These are phyloP conservation scores for Sarcophaga variegata DNA, from an alignment of 2,888 invertebrate genomes.

Conservation along the genomic window DNA sequence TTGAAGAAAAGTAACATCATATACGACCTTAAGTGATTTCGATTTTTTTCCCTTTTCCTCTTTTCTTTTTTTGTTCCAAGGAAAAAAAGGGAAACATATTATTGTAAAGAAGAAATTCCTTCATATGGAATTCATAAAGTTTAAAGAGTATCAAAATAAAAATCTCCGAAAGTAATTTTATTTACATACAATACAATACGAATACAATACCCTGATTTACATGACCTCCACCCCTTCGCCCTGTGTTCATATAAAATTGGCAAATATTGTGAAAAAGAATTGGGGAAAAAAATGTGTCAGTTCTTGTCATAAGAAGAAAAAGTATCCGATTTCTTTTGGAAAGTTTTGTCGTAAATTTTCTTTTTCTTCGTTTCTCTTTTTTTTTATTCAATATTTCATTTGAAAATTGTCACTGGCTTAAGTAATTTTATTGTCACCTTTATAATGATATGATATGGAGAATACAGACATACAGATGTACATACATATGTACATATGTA, in stretches of 20 bases:
- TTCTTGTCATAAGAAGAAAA: conserved; percentile 72
- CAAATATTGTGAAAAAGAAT: background rate
- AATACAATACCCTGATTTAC: conserved; percentile 46
- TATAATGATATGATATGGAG: conserved; percentile 64
- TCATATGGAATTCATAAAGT: conserved; percentile 52
- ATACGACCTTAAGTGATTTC: conserved; percentile 59
- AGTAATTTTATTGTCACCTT: conserved; percentile 74
- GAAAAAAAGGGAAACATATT: conserved; percentile 53
- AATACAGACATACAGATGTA: no score
- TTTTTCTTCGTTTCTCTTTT: conserved; percentile 31
- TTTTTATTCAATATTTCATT: conserved; percentile 52
- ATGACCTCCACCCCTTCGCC: conserved; percentile 22
- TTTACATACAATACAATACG: conserved; percentile 44
- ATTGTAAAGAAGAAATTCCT: conserved; percentile 45
- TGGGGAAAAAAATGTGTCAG: conserved; percentile 49
- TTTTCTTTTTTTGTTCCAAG: conserved; percentile 2
- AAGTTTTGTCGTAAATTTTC: conserved; percentile 32
- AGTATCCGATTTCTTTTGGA: conserved; percentile 74
- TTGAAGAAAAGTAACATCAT: conserved; percentile 36
- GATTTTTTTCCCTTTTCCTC: conserved; percentile 14
- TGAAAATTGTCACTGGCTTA: conserved; percentile 67
- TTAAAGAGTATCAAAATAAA: conserved; percentile 35
- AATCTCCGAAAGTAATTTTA: conserved; percentile 67
- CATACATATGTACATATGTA: no score
- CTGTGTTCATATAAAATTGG: conserved; percentile 24